Base-by-base conservation (phyloP, 2,113 vertebrate species). In the Zingel zingel region DNA sequence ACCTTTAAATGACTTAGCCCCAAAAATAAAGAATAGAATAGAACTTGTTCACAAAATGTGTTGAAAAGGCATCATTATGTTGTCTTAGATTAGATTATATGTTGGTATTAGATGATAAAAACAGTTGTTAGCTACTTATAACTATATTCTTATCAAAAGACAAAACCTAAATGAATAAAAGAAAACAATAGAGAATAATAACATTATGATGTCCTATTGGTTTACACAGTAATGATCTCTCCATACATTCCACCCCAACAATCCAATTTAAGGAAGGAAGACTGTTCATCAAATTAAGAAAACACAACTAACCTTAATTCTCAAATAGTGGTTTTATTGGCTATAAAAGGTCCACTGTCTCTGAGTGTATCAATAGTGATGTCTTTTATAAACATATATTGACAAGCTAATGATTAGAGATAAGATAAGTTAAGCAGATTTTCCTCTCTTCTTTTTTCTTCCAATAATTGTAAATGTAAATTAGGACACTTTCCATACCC, bases 381-480 rank as follows among this genome's bases (percentile, higher is more conserved):
- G 39, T 12, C 11, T 45, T 43, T 47, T 56, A 48, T 59, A 18
- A 61, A 50, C 14, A 50, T 6, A 39, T 58, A 36, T 66, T 27
- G 27, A 54, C 43, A 47, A 36, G 45, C 18, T 53, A 10, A 67
- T 51, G 19, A 74, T 36, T 6, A 62, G 16, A 54, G 47, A 75
- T 47, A 48, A 74, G 47, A 19, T 62, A 68, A 56, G 27, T 54
- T 19, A 45, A 3, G 9, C 23, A 3, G 56, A 54, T 69, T 64
- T 57, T 25, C 8, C 45, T 66, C 43, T 30, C 19, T 45, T 50
- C 2, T n/a, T 48, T 71, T 59, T 67, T 73, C 13, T 59, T 59
- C 18, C 9, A 36, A 33, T 77, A 61, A 54, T 67, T 73, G 23
- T 15, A 74, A 68, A 74, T 67, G 56, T 21, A 45, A 83, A 66